Conservation (phyloP, 1,140 invertebrate species). For the Cataglyphis hispanica region DNA sequence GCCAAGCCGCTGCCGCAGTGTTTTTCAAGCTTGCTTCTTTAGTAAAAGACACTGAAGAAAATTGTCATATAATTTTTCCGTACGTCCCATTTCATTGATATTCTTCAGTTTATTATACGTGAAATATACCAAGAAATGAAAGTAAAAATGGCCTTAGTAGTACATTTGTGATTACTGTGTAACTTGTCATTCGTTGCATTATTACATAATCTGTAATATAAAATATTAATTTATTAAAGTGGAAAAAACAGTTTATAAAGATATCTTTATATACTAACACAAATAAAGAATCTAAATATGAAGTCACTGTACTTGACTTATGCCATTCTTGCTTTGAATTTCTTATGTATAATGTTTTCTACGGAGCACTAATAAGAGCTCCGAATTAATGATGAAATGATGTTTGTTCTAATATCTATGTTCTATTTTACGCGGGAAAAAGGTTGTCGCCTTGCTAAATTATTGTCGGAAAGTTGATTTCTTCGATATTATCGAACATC, state of each 20-base stretch:
- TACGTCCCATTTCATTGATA: constrained; percentile 59
- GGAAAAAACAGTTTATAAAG: background rate
- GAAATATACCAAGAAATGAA: constrained; percentile 34
- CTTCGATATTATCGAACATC: constrained; percentile 35
- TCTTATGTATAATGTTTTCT: constrained; percentile 2
- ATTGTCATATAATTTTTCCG: background rate
- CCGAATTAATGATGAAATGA: constrained; percentile 35
- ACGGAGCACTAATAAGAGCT: background rate
- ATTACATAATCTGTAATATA: constrained; percentile 1
- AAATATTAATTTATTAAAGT: constrained; percentile 23
- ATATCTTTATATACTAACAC: constrained; percentile 1
- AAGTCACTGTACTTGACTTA: background rate
- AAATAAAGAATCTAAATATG: background rate
- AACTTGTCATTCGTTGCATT: background rate
- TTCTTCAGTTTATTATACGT: constrained; percentile 16
- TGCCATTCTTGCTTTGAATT: constrained; percentile 45
- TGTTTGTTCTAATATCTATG: constrained; percentile 40
- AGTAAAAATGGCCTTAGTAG: constrained; percentile 26
- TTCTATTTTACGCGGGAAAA: constrained; percentile 21
- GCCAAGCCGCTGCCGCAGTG: constrained; percentile 45
- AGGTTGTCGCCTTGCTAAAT: constrained; percentile 35
- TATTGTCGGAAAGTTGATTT: constrained; percentile 57
- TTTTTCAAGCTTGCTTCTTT: constrained; percentile 52
- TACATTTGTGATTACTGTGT: background rate
- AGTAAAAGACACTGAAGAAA: constrained; percentile 24